Conservation (phyloP, 2,797 vertebrate species). For the Rhyacichthys aspro region DNA sequence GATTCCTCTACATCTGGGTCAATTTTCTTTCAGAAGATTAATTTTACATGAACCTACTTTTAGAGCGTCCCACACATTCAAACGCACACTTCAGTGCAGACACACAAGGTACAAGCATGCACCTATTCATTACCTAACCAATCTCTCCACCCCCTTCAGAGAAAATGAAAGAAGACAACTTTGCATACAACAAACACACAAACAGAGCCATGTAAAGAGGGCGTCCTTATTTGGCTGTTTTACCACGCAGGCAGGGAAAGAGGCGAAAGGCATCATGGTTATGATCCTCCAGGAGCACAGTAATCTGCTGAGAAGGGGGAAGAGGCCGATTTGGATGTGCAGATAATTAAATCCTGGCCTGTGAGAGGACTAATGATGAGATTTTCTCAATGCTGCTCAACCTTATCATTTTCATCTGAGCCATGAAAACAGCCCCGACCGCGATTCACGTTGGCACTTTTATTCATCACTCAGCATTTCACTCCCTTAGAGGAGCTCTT, state of each 20-base stretch:
- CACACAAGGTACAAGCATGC: constrained; percentile 16
- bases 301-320: constrained; percentile 72
- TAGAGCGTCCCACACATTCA: constrained; percentile 27
- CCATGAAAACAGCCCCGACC: constrained; percentile 64
- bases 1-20: constrained; percentile 70
- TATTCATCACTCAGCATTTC: constrained; percentile 72
- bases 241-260: constrained; percentile 42
- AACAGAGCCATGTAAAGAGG: constrained; percentile 9
- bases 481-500: constrained; percentile 44
- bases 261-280: constrained; percentile 54
- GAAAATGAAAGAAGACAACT: constrained; percentile 29
- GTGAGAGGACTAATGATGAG: constrained; percentile 79
- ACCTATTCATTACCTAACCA: constrained; percentile 41
- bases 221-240: constrained; percentile 49
- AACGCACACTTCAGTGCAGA: constrained; percentile 10
- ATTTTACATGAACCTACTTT: constrained; percentile 71
- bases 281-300: constrained; percentile 69
- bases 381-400: constrained; percentile 70
- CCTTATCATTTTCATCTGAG: constrained; percentile 69
- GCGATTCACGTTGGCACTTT: constrained; percentile 55
- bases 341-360: constrained; percentile 78
- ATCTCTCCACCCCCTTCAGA: constrained; percentile 15
- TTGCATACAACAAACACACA: background rate
- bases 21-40: constrained; percentile 65
- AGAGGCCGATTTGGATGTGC: constrained; percentile 63